Evolutionary conservation across 2,888 invertebrate genomes (phyloP).

Genomic region (Sinhomidia bicolor): DNA sequence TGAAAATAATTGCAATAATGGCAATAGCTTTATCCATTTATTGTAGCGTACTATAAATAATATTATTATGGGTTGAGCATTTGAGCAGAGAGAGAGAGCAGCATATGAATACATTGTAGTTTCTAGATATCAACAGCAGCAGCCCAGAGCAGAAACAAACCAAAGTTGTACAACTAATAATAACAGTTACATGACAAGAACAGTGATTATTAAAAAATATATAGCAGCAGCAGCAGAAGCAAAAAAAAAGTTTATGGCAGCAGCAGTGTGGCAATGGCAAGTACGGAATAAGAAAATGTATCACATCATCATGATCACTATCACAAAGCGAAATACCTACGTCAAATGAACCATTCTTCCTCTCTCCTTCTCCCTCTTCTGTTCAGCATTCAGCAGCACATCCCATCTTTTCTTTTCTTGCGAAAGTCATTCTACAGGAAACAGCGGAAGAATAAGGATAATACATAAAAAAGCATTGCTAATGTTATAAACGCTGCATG

Average conservation of each 20-base stretch:
- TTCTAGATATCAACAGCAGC: not conserved
- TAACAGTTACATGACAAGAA: not conserved
- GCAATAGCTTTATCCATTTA: not conserved
- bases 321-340: not conserved
- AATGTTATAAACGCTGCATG: not conserved
- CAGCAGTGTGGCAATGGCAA: not conserved
- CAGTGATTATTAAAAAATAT: constrained; percentile 17
- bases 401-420: not conserved
- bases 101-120: not conserved
- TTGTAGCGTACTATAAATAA: not conserved
- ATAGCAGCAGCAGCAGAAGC: not conserved
- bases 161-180: not conserved
- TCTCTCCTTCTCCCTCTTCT: too few species aligned
- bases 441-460: not conserved
- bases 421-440: too few species aligned
- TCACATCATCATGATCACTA: not conserved
- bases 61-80: too few species aligned
- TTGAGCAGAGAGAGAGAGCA: too few species aligned
- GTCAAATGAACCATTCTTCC: constrained; percentile 19
- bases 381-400: too few species aligned
- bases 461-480: not conserved
- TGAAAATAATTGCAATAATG: constrained; percentile 10
- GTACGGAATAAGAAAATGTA: not conserved
- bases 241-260: not conserved
- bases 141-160: not conserved